phyloP scores from a whole-genome alignment of 2,888 invertebrate species.

The Cynaeus angustus region DNA sequence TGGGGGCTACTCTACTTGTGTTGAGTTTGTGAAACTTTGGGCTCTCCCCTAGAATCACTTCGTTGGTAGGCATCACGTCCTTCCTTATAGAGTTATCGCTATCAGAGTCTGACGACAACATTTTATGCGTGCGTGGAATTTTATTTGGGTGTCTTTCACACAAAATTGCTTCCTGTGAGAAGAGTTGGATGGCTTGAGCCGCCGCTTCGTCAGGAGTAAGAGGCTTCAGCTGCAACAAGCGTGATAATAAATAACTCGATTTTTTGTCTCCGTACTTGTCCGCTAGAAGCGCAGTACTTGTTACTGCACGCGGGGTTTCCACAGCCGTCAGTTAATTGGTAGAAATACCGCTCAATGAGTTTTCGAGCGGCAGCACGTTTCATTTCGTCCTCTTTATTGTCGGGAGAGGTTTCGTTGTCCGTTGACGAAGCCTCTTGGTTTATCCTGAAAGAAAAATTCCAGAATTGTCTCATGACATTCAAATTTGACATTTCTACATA shows the following conservation, averaged over 20 bases:
- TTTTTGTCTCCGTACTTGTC: slow-evolving; percentile 79
- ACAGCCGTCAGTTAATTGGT: slow-evolving; percentile 93
- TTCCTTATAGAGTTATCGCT: slow-evolving; percentile 27
- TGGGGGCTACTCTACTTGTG: slow-evolving; percentile 51
- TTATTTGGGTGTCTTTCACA: slow-evolving; percentile 86
- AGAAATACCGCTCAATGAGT: slow-evolving; percentile 93
- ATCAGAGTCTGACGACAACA: slow-evolving; percentile 46
- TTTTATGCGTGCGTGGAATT: slow-evolving; percentile 77
- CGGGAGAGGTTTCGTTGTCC: slow-evolving; percentile 57
- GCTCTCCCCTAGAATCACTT: slow-evolving; percentile 59
- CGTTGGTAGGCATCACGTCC: slow-evolving; percentile 64
- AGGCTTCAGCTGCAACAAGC: slow-evolving; percentile 76
- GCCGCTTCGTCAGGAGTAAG: slow-evolving; percentile 93
- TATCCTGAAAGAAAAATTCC: slow-evolving; percentile 59
- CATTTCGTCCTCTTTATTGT: slow-evolving; percentile 77
- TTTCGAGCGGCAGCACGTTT: slow-evolving; percentile 87
- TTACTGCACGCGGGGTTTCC: slow-evolving; percentile 92
- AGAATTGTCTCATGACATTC: slow-evolving; percentile 65
- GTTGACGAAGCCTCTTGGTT: slow-evolving; percentile 70
- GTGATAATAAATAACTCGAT: no score
- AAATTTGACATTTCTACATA: slow-evolving; percentile 67
- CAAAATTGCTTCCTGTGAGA: slow-evolving; percentile 87
- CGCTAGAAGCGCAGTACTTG: slow-evolving; percentile 91
- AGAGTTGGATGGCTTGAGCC: slow-evolving; percentile 89
- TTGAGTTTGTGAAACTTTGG: slow-evolving; percentile 54